Percentiles rank a stretch among this genome's conserved stretches.
Evolutionary conservation across 2,797 vertebrate genomes (phyloP).

Genomic region (Anisognathus igniventris): DNA sequence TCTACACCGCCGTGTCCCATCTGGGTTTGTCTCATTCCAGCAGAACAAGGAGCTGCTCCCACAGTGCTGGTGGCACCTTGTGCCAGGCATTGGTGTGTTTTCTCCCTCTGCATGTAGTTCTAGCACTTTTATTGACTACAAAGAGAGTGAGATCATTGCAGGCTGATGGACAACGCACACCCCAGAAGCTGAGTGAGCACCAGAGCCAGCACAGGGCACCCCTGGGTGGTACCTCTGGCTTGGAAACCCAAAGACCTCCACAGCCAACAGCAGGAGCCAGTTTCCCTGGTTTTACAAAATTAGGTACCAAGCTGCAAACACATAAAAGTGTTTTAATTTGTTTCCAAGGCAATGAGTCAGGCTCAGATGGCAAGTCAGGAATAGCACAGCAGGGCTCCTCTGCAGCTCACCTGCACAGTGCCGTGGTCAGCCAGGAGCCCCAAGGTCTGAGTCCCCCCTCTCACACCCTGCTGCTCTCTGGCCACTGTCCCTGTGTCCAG

Average conservation of each 20-base stretch:
- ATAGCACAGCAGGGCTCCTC: conserved; percentile 48
- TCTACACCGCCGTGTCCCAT: rapidly evolving
- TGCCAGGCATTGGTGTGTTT: neutral
- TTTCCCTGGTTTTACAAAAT: conserved; percentile 60
- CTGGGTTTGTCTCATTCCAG: neutral
- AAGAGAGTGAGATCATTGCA: rapidly evolving
- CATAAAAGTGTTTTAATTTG: conserved; percentile 65
- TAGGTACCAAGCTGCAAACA: conserved; percentile 30
- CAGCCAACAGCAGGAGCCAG: conserved; percentile 6
- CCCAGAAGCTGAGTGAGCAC: neutral
- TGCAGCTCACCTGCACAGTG: neutral
- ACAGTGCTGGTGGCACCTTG: neutral
- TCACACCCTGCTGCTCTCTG: rapidly evolving
- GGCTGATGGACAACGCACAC: neutral
- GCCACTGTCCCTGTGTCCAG: rapidly evolving
- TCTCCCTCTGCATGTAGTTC: neutral
- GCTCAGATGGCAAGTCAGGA: conserved; percentile 60
- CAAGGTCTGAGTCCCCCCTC: neutral
- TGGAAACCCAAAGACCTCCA: neutral
- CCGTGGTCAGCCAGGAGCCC: neutral
- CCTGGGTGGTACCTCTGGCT: neutral
- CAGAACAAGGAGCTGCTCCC: neutral
- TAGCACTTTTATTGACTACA: neutral
- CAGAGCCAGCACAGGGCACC: neutral
- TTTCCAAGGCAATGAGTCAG: conserved; percentile 74